Percentiles rank a stretch among this genome's conserved stretches.
These are phyloP conservation scores for Hypothenemus hampei DNA, from an alignment of 1,140 invertebrate species.

Conservation along the genomic window DNA sequence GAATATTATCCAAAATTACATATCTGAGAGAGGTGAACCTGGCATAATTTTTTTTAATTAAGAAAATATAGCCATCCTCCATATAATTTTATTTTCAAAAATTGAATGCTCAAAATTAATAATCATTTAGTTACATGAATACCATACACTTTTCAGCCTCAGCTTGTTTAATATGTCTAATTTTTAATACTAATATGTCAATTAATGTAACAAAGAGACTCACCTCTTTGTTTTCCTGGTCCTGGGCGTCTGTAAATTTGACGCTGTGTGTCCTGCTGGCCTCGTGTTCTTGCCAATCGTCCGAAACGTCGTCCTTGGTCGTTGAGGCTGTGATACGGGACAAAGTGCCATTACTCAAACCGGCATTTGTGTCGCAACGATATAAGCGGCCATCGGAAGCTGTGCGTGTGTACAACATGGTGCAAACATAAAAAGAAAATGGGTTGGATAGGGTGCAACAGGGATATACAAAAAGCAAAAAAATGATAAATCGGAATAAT, in stretches of 20 bases:
- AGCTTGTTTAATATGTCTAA: too few relatives aligned
- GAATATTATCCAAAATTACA: too few relatives aligned
- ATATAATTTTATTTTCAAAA: too few relatives aligned
- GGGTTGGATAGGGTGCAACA: slow-evolving; percentile 18
- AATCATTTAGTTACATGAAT: too few relatives aligned
- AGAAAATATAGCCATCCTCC: too few relatives aligned
- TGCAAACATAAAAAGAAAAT: slow-evolving; percentile 32
- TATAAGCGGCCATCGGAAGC: slow-evolving; percentile 47
- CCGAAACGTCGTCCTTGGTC: slow-evolving; percentile 55
- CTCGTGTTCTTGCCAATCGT: slow-evolving; percentile 74
- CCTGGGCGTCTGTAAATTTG: slow-evolving; percentile 80
- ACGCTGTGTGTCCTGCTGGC: slow-evolving; percentile 78
- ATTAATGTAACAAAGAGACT: slow-evolving; percentile 35
- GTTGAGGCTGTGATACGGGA: slow-evolving; percentile 34
- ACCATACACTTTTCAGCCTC: too few relatives aligned
- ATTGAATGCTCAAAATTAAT: too few relatives aligned
- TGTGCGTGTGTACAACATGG: slow-evolving; percentile 30
- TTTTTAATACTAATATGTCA: too few relatives aligned
- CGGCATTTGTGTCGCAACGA: slow-evolving; percentile 42
- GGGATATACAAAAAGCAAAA: neutral
- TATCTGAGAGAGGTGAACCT: too few relatives aligned
- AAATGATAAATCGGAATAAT: neutral
- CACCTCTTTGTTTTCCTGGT: slow-evolving; percentile 70
- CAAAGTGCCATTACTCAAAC: slow-evolving; percentile 41
- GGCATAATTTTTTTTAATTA: too few relatives aligned